Conservation (phyloP, 2,888 invertebrate species). For the Periphyllus acericola region DNA sequence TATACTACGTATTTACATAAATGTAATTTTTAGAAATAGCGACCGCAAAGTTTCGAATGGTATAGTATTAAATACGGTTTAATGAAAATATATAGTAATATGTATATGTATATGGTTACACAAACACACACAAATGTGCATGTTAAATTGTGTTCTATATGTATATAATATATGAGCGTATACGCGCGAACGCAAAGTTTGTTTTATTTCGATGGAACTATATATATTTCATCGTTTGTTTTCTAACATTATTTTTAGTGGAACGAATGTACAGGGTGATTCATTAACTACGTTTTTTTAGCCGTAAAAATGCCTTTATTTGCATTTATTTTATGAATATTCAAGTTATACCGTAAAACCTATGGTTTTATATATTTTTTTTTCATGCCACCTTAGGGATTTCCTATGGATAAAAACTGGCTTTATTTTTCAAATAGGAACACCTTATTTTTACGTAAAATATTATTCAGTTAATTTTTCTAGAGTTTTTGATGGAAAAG, state of each 20-base stretch:
- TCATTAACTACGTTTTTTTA: no score
- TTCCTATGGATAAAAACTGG: no score
- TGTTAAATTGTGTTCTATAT: neutral
- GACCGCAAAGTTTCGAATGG: neutral
- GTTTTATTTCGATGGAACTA: neutral
- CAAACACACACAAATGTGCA: neutral
- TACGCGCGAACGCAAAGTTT: neutral
- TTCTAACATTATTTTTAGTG: conserved; percentile 7
- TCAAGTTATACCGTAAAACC: no score
- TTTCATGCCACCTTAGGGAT: no score
- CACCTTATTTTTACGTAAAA: no score
- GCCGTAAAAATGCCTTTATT: no score
- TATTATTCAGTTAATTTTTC: no score
- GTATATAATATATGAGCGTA: neutral
- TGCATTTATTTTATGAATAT: no score
- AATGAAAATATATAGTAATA: neutral
- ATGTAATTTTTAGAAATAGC: conserved; percentile 8
- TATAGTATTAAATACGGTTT: neutral
- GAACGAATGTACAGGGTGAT: neutral
- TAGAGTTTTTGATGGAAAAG: no score
- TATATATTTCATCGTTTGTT: conserved; percentile 4
- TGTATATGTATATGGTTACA: neutral
- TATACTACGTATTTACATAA: neutral
- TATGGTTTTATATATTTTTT: no score
- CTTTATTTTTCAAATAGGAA: no score